Conservation (phyloP, 2,797 vertebrate genomes). For the Sebastes kiyomatsui region DNA sequence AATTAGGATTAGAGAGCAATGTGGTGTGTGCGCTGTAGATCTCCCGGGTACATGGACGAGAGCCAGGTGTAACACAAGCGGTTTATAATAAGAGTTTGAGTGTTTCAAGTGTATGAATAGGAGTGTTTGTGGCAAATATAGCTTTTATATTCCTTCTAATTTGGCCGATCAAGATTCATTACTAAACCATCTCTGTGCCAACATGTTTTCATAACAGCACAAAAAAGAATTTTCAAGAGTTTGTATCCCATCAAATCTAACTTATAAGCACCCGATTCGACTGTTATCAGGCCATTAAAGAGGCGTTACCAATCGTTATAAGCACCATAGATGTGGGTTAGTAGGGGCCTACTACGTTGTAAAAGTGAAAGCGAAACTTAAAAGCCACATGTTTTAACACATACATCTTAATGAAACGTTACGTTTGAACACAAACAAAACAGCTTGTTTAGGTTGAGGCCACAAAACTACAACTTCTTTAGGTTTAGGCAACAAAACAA, state of each 20-base stretch:
- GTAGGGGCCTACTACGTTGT: too few species aligned
- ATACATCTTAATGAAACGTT: too few species aligned
- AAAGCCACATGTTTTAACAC: too few species aligned
- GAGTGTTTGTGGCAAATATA: background rate
- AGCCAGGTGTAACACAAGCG: background rate
- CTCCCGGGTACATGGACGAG: background rate
- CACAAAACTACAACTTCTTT: too few species aligned
- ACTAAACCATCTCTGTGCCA: background rate
- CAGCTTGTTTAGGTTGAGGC: too few species aligned
- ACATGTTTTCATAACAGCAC: background rate
- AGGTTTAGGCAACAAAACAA: too few species aligned
- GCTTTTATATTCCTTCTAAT: background rate
- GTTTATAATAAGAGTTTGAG: background rate
- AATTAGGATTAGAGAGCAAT: conserved; percentile 52
- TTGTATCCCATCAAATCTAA: background rate
- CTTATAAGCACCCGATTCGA: too few species aligned
- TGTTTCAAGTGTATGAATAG: background rate
- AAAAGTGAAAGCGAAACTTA: too few species aligned
- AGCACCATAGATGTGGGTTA: too few species aligned
- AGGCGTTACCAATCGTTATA: too few species aligned
- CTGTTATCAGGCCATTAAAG: too few species aligned
- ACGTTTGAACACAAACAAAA: too few species aligned
- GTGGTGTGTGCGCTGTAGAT: conserved; percentile 22
- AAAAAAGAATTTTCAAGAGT: background rate
- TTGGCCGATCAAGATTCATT: background rate